Conservation (phyloP, 30 jellyfish, hydroid and myxozoan species). For the Phacellophora camtschatica region DNA sequence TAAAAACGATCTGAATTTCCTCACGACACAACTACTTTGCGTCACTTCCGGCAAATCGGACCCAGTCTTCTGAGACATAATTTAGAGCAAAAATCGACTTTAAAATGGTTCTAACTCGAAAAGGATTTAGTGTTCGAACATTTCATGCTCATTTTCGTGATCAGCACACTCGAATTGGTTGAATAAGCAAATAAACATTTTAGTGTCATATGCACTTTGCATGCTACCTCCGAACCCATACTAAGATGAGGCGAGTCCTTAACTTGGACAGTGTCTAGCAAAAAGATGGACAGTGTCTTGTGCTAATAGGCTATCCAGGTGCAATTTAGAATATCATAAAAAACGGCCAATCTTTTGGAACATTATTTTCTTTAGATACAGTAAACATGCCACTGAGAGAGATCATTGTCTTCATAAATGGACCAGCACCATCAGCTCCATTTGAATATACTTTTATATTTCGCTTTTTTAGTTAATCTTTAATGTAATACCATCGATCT, state of each 20-base stretch:
- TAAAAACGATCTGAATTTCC: too few relatives aligned
- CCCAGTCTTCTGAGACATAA: too few relatives aligned
- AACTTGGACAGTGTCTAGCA: conserved; percentile 1
- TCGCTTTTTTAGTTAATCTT: neutral
- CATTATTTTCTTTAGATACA: neutral
- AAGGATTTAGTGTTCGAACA: too few relatives aligned
- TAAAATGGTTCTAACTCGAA: too few relatives aligned
- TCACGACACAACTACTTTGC: too few relatives aligned
- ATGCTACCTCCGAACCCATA: conserved; percentile 31
- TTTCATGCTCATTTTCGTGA: too few relatives aligned
- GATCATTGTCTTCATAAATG: neutral
- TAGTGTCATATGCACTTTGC: conserved; percentile 59
- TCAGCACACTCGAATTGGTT: too few relatives aligned
- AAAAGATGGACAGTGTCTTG: neutral
- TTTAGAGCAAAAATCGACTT: too few relatives aligned
- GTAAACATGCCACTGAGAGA: neutral
- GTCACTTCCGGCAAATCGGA: too few relatives aligned
- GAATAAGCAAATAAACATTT: too few relatives aligned
- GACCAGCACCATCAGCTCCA: neutral
- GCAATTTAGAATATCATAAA: neutral
- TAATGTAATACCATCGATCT: neutral
- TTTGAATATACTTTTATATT: neutral
- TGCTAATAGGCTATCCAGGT: neutral
- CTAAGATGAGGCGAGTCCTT: conserved; percentile 3
- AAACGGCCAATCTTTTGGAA: neutral